These are phyloP conservation scores for Scomber japonicus DNA, from an alignment of 2,113 vertebrate species.

Conservation along the genomic window DNA sequence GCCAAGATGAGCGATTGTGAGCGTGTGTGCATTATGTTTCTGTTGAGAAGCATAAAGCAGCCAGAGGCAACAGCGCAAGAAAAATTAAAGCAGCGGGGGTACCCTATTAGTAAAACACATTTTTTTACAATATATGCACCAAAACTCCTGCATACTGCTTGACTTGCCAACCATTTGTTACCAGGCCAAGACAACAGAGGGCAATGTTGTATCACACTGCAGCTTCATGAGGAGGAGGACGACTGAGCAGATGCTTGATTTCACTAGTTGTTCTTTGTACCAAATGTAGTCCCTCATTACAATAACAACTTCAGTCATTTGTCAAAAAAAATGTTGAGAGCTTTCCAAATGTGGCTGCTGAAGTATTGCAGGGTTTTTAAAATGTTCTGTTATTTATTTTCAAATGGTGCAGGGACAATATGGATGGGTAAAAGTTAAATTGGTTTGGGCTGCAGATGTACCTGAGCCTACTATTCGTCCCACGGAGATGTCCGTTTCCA, in stretches of 20 bases:
- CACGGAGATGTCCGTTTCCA: constrained; percentile 91
- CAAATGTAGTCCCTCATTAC: neutral
- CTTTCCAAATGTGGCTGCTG: constrained; percentile 24
- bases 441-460: constrained; percentile 84
- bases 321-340: neutral
- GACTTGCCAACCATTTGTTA: constrained; percentile 30
- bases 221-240: neutral
- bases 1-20: constrained; percentile 28
- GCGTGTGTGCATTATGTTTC: constrained; percentile 26
- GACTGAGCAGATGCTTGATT: constrained; percentile 1
- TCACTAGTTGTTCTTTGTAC: neutral
- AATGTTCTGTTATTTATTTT: constrained; percentile 15
- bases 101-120: constrained; percentile 23
- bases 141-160: constrained; percentile 38
- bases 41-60: constrained; percentile 53
- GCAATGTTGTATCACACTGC: constrained; percentile 60
- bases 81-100: constrained; percentile 32
- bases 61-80: constrained; percentile 38
- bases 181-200: constrained; percentile 65
- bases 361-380: constrained; percentile 48
- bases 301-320: neutral
- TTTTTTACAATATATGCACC: constrained; percentile 1
- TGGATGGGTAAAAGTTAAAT: constrained; percentile 17
- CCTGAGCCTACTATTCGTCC: constrained; percentile 96
- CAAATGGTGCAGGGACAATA: constrained; percentile 4